A percentile compares a stretch with the other conserved stretches of the same genome.
Evolutionary conservation across 1,140 invertebrate genomes (phyloP).

Genomic region (Tetranychus cinnabarinus): DNA sequence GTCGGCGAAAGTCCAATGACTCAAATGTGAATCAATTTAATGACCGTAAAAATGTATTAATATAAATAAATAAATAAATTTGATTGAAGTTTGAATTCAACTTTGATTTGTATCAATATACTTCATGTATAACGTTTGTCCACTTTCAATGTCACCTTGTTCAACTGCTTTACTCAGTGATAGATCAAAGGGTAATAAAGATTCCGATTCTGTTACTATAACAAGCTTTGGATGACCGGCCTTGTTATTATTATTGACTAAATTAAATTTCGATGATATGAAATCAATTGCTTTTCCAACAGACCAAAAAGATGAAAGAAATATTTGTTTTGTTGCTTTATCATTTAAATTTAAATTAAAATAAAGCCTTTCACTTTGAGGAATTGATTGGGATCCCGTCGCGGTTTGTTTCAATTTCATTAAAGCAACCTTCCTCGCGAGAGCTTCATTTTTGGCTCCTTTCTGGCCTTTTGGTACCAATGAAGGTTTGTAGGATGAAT

Average conservation of each 20-base stretch:
- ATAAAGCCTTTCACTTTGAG: conserved; percentile 4
- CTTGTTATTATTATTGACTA: neutral
- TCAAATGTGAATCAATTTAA: too few relatives aligned
- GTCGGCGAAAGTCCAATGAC: too few relatives aligned
- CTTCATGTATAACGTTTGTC: neutral
- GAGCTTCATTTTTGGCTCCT: conserved; percentile 6
- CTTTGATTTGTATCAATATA: neutral
- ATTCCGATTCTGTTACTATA: neutral
- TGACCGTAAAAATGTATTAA: too few relatives aligned
- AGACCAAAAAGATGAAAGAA: conserved; percentile 4
- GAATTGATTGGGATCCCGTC: conserved; percentile 1
- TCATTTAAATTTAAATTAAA: conserved; percentile 1
- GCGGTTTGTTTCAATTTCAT: conserved; percentile 8
- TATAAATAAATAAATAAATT: too few relatives aligned
- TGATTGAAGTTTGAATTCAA: neutral
- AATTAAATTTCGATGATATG: neutral
- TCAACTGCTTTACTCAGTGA: neutral
- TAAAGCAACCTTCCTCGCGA: conserved; percentile 4
- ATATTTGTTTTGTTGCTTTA: neutral
- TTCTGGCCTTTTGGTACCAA: neutral
- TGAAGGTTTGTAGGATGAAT: neutral
- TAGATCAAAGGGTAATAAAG: neutral
- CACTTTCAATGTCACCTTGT: neutral
- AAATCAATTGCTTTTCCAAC: conserved; percentile 8
- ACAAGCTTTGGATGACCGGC: neutral